Evolutionary conservation across 1,140 invertebrate species (phyloP).

Genomic region (Papilio helenus): DNA sequence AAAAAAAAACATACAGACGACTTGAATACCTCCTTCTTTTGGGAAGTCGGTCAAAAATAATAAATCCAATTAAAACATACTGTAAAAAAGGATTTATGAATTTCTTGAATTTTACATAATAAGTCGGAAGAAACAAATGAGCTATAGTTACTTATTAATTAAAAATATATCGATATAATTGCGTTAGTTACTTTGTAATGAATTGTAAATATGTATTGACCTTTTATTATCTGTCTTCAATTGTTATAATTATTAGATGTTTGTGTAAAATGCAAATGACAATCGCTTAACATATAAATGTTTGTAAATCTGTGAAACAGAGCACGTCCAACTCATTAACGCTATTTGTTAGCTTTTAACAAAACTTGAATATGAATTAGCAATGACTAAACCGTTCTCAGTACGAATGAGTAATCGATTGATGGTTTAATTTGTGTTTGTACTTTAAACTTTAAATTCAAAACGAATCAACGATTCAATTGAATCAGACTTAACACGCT

Average conservation of each 20-base stretch:
- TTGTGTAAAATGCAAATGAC: constrained; percentile 7
- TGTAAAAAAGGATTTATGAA: no score
- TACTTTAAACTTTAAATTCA: constrained; percentile 16
- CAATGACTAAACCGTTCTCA: constrained; percentile 21
- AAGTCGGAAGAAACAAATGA: no score
- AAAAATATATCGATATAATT: not conserved
- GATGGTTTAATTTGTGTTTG: constrained; percentile 14
- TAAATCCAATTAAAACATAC: not conserved
- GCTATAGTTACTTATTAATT: not conserved
- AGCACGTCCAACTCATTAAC: constrained; percentile 1
- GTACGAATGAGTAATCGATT: constrained; percentile 17
- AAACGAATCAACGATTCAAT: not conserved
- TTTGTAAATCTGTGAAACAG: not conserved
- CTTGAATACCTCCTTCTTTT: no score
- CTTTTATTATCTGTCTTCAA: constrained; percentile 2
- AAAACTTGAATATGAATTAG: constrained; percentile 24
- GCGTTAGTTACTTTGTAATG: not conserved
- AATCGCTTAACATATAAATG: constrained; percentile 1
- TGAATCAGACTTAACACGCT: no score
- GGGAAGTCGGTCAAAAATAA: no score
- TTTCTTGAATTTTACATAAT: no score
- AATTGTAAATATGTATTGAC: not conserved
- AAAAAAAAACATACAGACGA: no score
- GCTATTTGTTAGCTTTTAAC: constrained; percentile 11
- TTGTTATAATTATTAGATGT: not conserved